These are phyloP conservation scores for Tenodera sinensis DNA, from an alignment of 2,888 invertebrate genomes.

Conservation along the genomic window DNA sequence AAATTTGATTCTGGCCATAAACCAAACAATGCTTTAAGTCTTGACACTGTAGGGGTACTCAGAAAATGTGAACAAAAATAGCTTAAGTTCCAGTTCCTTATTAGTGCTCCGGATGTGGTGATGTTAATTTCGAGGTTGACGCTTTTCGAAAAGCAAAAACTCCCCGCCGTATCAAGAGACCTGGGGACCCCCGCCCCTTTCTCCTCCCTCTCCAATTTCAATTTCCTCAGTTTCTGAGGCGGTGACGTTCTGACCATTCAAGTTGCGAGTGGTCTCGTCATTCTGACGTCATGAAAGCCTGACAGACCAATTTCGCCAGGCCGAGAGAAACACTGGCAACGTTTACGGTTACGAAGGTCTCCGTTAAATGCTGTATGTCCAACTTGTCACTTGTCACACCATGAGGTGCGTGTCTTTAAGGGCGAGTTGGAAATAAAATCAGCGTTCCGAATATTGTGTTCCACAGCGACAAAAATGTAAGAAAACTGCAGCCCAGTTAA, in stretches of 20 bases:
- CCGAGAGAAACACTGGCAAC: not conserved
- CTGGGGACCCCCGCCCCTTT: not conserved
- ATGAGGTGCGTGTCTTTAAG: not conserved
- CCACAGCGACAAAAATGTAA: not conserved
- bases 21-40: too few species aligned
- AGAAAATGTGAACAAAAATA: not conserved
- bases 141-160: not conserved
- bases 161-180: not conserved
- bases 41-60: not conserved
- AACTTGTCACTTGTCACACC: not conserved
- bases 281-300: constrained; percentile 23
- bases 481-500: not conserved
- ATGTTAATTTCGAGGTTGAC: not conserved
- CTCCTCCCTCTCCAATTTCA: not conserved
- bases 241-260: constrained; percentile 26
- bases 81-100: not conserved
- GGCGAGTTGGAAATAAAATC: not conserved
- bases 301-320: constrained; percentile 30
- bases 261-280: constrained; percentile 13
- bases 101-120: not conserved
- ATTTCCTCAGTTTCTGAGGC: not conserved
- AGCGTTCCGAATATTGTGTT: not conserved
- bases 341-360: not conserved
- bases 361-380: not conserved
- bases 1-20: too few species aligned